Percentiles rank a stretch among this genome's conserved stretches.
Conservation (phyloP, 2,888 invertebrate species). For the Pteria penguin region DNA sequence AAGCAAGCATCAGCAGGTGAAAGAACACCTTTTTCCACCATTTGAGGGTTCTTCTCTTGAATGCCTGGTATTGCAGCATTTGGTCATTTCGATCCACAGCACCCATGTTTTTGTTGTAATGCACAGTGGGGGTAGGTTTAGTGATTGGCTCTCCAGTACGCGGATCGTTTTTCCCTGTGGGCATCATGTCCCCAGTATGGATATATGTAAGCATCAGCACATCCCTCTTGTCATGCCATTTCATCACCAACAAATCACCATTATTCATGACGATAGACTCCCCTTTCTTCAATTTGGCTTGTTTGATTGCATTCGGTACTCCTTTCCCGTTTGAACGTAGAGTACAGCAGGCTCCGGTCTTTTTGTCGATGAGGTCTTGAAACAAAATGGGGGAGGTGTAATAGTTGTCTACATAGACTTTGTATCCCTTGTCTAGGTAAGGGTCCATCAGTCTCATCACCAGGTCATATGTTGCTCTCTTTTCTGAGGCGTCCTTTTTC, state of each 20-base stretch:
- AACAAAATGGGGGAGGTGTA: slow-evolving; percentile 39
- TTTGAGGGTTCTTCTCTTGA: slow-evolving; percentile 39
- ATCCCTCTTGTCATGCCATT: slow-evolving; percentile 19
- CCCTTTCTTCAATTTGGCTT: slow-evolving; percentile 38
- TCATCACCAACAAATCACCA: slow-evolving; percentile 7
- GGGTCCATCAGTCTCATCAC: slow-evolving; percentile 15
- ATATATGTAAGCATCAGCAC: background rate
- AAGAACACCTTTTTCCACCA: slow-evolving; percentile 50
- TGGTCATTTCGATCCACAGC: slow-evolving; percentile 46
- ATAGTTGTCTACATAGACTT: slow-evolving; percentile 47
- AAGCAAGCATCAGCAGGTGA: slow-evolving; percentile 28
- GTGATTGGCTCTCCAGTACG: background rate
- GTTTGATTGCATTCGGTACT: slow-evolving; percentile 36
- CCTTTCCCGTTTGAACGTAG: slow-evolving; percentile 39
- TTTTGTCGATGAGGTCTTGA: slow-evolving; percentile 21
- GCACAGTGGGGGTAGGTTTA: slow-evolving; percentile 12
- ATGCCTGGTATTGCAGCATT: slow-evolving; percentile 38
- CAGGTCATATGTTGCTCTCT: slow-evolving; percentile 15
- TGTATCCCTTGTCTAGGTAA: slow-evolving; percentile 36
- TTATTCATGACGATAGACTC: slow-evolving; percentile 18
- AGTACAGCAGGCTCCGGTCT: slow-evolving; percentile 43
- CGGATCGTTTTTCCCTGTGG: background rate
- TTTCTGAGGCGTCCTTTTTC: slow-evolving; percentile 1
- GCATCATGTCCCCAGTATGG: too few relatives aligned
- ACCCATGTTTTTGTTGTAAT: slow-evolving; percentile 44